These are phyloP conservation scores for Aphodius sticticus DNA, from an alignment of 2,888 invertebrate genomes.

Conservation along the genomic window DNA sequence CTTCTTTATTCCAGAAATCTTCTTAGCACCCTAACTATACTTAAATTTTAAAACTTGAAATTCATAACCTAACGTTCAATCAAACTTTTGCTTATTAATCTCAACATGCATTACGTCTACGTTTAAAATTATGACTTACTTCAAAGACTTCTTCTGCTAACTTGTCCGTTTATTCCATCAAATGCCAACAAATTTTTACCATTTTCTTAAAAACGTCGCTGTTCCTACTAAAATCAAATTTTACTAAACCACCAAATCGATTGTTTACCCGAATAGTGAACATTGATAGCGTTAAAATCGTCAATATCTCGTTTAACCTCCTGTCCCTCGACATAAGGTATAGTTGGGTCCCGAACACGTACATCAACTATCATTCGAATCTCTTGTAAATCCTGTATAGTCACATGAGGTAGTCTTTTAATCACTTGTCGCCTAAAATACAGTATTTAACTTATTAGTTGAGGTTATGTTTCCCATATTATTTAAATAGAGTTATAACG, in stretches of 20 bases:
- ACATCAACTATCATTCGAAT: neutral
- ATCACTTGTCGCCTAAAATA: neutral
- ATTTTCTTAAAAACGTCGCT: neutral
- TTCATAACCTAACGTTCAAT: neutral
- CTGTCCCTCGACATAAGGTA: neutral
- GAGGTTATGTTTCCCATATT: neutral
- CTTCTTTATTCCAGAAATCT: neutral
- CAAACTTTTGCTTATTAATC: neutral
- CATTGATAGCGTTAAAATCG: neutral
- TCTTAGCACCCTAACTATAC: neutral
- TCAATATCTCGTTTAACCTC: neutral
- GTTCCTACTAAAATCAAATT: neutral
- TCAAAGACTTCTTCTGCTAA: neutral
- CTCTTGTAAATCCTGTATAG: neutral
- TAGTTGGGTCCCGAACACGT: neutral
- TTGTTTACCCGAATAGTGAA: neutral
- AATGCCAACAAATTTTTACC: neutral
- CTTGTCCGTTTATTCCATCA: neutral
- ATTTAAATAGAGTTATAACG: neutral
- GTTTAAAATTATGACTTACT: neutral
- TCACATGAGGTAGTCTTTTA: neutral
- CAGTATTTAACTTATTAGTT: neutral
- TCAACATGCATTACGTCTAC: neutral
- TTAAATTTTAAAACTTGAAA: neutral
- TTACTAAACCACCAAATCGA: neutral